phyloP scores from a whole-genome alignment of 2,888 invertebrate genomes.

The Lymantria monacha region DNA sequence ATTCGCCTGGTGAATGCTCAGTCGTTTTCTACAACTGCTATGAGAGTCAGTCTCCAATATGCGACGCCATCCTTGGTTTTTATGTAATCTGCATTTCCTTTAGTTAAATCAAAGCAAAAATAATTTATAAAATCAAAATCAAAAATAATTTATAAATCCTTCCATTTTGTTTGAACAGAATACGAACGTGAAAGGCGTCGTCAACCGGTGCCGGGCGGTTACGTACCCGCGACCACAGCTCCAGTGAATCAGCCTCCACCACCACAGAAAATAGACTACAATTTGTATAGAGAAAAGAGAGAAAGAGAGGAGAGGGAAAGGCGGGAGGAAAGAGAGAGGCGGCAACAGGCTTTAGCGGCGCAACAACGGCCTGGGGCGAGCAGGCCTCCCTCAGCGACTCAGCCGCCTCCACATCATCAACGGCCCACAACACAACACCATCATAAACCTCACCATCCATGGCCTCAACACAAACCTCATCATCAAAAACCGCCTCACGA shows the following conservation, averaged over 20 bases:
- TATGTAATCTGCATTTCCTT: no score
- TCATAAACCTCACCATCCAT: conserved; percentile 55
- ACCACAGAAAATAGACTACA: conserved; percentile 80
- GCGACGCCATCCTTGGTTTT: no score
- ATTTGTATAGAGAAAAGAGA: conserved; percentile 85
- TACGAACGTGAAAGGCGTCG: conserved; percentile 74
- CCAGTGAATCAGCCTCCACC: conserved; percentile 59
- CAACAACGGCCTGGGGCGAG: conserved; percentile 26
- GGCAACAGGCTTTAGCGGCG: conserved; percentile 42
- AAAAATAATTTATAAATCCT: no score
- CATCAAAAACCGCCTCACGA: conserved; percentile 64
- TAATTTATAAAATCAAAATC: no score
- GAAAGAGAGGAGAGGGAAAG: conserved; percentile 83
- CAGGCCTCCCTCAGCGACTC: conserved; percentile 46
- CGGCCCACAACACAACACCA: conserved; percentile 45
- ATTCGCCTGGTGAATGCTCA: no score
- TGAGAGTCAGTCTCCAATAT: no score
- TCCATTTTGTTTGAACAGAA: conserved; percentile 42
- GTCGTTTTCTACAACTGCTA: no score
- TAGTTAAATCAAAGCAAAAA: no score
- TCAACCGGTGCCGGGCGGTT: conserved; percentile 66
- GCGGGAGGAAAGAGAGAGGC: conserved; percentile 57
- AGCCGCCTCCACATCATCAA: conserved; percentile 42
- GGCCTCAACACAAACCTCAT: conserved; percentile 63
- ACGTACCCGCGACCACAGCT: conserved; percentile 63